Evolutionary conservation across 2,888 invertebrate species (phyloP).

Genomic region (Eilema depressum): DNA sequence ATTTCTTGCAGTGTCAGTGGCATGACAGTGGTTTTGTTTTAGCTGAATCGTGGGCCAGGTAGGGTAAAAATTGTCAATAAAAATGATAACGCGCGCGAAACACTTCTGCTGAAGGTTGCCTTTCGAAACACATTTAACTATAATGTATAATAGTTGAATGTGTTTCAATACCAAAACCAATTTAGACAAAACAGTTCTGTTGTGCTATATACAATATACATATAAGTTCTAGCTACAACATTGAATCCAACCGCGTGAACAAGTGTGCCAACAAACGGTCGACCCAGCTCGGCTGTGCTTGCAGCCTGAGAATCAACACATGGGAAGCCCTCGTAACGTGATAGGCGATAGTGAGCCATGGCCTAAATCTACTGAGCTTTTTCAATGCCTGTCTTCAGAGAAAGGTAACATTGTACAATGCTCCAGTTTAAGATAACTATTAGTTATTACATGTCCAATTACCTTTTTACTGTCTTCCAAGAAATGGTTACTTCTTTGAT

Average conservation of each 20-base stretch:
- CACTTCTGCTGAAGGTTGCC: too few species aligned
- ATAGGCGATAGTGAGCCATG: conserved; percentile 14
- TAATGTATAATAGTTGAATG: too few species aligned
- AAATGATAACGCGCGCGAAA: too few species aligned
- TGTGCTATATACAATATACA: too few species aligned
- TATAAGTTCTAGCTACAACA: not conserved
- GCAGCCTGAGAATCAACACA: conserved; percentile 45
- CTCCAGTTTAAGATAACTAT: not conserved
- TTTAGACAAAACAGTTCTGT: too few species aligned
- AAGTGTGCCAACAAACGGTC: conserved; percentile 53
- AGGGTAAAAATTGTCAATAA: too few species aligned
- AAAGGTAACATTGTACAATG: not conserved
- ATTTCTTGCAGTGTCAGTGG: too few species aligned
- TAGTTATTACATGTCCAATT: not conserved
- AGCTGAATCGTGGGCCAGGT: too few species aligned
- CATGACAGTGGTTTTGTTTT: too few species aligned
- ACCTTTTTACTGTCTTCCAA: too few species aligned
- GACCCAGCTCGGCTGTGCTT: conserved; percentile 36
- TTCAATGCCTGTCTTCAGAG: conserved; percentile 1
- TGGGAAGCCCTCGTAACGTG: conserved; percentile 36
- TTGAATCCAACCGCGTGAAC: conserved; percentile 31
- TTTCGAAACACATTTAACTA: too few species aligned
- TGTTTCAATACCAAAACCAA: too few species aligned
- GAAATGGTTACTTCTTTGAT: not conserved
- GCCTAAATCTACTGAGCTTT: conserved; percentile 2